Conservation (phyloP, 2,888 invertebrate genomes). For the Eilema depressum region DNA sequence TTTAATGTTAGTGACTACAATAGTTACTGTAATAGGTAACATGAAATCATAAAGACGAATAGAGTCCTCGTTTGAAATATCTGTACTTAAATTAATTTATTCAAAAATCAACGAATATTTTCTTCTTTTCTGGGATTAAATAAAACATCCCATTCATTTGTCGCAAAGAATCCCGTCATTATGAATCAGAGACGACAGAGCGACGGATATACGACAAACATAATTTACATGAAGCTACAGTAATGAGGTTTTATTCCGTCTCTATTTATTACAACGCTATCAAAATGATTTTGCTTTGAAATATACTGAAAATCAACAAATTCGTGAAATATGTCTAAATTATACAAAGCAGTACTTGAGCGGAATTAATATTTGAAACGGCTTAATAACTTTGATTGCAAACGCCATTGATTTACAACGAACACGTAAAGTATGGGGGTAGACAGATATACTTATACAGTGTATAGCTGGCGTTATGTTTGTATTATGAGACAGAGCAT, state of each 20-base stretch:
- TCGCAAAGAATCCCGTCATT: conserved; percentile 39
- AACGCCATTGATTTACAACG: neutral
- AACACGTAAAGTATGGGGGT: neutral
- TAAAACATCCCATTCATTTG: conserved; percentile 48
- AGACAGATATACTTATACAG: neutral
- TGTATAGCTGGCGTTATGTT: too few species aligned
- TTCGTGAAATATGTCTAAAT: neutral
- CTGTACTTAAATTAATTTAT: neutral
- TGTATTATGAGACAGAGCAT: too few species aligned
- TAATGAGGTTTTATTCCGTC: conserved; percentile 24
- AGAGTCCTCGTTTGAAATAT: neutral
- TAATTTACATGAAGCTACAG: conserved; percentile 40
- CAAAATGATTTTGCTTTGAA: conserved; percentile 12
- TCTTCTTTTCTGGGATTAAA: conserved; percentile 33
- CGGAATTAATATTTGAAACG: neutral
- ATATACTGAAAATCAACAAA: neutral
- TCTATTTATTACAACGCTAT: conserved; percentile 8
- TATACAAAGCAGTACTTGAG: neutral
- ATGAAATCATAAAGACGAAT: neutral
- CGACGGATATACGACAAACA: conserved; percentile 40
- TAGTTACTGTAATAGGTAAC: too few species aligned
- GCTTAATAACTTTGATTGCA: conserved; percentile 4
- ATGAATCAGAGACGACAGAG: conserved; percentile 41
- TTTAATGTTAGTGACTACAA: too few species aligned
- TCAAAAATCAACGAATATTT: neutral